Conservation (phyloP, 2,888 invertebrate species). For the Caenorhabditis sp. region DNA sequence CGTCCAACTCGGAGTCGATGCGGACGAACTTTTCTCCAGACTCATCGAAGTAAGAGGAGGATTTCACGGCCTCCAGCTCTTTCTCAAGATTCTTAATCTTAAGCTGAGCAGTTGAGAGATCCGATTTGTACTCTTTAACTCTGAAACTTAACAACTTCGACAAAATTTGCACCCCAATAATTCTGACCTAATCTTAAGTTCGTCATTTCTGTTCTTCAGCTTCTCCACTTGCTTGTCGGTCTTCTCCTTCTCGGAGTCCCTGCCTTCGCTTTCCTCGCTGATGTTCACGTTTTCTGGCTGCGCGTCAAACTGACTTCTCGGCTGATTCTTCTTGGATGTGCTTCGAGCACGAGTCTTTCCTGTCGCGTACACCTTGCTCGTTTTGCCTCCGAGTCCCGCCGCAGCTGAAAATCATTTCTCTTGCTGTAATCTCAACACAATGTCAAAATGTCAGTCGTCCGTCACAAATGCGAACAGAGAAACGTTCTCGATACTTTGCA, state of each 20-base stretch:
- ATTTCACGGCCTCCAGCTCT: slow-evolving; percentile 42
- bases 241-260: slow-evolving; percentile 50
- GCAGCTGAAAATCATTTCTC: slow-evolving; percentile 49
- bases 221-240: slow-evolving; percentile 39
- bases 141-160: slow-evolving; percentile 21
- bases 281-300: slow-evolving; percentile 67
- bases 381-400: slow-evolving; percentile 55
- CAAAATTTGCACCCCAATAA: background rate
- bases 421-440: too few relatives aligned
- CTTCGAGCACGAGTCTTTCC: slow-evolving; percentile 55
- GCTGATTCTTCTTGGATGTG: slow-evolving; percentile 53
- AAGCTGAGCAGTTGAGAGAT: slow-evolving; percentile 30
- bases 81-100: slow-evolving; percentile 44
- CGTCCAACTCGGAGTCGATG: slow-evolving; percentile 32
- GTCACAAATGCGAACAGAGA: too few relatives aligned
- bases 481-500: background rate
- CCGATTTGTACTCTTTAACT: slow-evolving; percentile 48
- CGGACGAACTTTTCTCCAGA: slow-evolving; percentile 39
- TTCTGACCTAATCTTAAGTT: slow-evolving; percentile 51
- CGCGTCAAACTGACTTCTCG: slow-evolving; percentile 66
- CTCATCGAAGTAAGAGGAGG: slow-evolving; percentile 44
- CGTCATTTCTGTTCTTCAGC: slow-evolving; percentile 51
- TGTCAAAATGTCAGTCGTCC: too few relatives aligned
- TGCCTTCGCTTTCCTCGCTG: slow-evolving; percentile 61
- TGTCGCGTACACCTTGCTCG: slow-evolving; percentile 26